phyloP scores from a whole-genome alignment of 92 coral and sea anemone species.

The Chrysogorgia sp. region DNA sequence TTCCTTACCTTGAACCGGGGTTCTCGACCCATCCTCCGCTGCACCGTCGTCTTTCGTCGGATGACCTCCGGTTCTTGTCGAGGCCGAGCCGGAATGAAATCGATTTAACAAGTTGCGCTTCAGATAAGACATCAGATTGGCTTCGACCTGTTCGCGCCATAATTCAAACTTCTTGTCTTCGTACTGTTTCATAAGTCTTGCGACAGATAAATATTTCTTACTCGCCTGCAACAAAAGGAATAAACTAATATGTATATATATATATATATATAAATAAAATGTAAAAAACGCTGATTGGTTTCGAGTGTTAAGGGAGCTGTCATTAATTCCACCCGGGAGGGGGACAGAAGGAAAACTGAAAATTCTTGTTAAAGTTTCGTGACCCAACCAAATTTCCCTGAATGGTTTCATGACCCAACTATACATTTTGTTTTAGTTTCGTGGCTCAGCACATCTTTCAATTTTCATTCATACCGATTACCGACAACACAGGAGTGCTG shows the following conservation, averaged over 20 bases:
- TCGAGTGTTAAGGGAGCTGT: too few relatives aligned
- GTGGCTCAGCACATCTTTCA: too few relatives aligned
- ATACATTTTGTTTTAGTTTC: too few relatives aligned
- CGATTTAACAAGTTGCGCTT: slow-evolving; percentile 83
- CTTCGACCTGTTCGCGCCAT: slow-evolving; percentile 94
- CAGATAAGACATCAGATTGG: slow-evolving; percentile 88
- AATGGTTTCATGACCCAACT: too few relatives aligned
- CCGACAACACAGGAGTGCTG: too few relatives aligned
- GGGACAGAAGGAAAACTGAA: too few relatives aligned
- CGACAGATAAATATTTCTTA: slow-evolving; percentile 91
- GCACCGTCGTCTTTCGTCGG: slow-evolving; percentile 68
- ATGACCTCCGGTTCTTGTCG: slow-evolving; percentile 57
- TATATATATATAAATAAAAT: neutral
- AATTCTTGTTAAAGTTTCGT: too few relatives aligned
- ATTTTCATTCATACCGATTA: too few relatives aligned
- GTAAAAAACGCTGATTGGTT: neutral
- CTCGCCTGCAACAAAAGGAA: slow-evolving; percentile 70
- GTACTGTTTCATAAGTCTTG: slow-evolving; percentile 95
- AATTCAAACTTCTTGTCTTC: slow-evolving; percentile 96
- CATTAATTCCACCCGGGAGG: too few relatives aligned
- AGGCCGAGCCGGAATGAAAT: slow-evolving; percentile 80
- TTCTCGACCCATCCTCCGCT: slow-evolving; percentile 50
- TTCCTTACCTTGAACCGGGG: slow-evolving; percentile 33
- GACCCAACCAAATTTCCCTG: too few relatives aligned
- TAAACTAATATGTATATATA: neutral